phyloP scores from a whole-genome alignment of 2,113 vertebrate genomes.

The Rhipidura dahli region DNA sequence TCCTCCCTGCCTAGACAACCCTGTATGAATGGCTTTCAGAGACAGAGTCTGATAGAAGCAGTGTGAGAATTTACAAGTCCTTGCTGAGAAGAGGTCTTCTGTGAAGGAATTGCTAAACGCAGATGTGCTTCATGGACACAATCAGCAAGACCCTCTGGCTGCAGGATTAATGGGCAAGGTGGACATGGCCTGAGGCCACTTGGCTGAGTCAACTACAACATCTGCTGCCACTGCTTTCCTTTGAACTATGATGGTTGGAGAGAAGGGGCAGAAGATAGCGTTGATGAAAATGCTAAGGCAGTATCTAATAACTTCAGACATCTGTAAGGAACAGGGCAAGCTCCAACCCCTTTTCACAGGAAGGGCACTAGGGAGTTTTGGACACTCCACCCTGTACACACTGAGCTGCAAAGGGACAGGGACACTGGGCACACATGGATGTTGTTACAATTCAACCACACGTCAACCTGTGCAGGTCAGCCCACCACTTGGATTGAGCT shows the following conservation, averaged over 20 bases:
- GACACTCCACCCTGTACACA: background rate
- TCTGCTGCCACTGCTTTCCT: background rate
- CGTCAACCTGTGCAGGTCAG: background rate
- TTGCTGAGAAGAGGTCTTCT: background rate
- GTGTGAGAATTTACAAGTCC: background rate
- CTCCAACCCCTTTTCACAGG: background rate
- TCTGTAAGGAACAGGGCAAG: background rate
- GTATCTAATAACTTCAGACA: background rate
- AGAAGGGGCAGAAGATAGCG: background rate
- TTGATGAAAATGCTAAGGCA: background rate
- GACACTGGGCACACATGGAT: background rate
- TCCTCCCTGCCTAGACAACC: background rate
- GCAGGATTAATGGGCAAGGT: background rate
- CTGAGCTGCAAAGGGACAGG: background rate
- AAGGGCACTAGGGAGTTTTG: background rate
- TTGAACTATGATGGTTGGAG: background rate
- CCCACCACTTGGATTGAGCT: fast-evolving
- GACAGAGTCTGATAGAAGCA: background rate
- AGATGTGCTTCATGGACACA: background rate
- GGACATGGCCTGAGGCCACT: background rate
- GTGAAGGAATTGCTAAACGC: background rate
- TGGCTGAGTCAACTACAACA: background rate
- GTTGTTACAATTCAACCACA: background rate
- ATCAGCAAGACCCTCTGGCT: background rate
- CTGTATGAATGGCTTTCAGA: background rate